phyloP scores from a whole-genome alignment of 2,888 invertebrate species.

The Keiferia lycopersicella region DNA sequence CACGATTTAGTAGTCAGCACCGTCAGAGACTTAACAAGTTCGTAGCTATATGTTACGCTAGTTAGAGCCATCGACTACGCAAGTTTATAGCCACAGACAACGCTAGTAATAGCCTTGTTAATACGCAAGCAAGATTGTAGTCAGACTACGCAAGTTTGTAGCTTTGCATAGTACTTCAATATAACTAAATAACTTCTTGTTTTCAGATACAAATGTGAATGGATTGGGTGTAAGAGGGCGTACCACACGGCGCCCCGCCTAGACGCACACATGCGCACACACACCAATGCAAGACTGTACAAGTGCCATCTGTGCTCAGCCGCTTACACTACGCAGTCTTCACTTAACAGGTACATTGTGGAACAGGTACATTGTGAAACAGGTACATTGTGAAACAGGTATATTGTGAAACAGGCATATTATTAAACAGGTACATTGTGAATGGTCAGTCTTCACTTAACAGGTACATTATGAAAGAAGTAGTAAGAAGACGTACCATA shows the following conservation, averaged over 20 bases:
- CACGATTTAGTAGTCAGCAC: no score
- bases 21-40: not conserved
- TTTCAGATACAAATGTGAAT: slow-evolving; percentile 36
- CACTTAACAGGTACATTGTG: slow-evolving; percentile 35
- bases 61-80: not conserved
- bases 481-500: slow-evolving; percentile 38
- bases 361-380: not conserved
- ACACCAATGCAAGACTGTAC: slow-evolving; percentile 36
- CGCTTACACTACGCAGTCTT: slow-evolving; percentile 37
- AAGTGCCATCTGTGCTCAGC: slow-evolving; percentile 36
- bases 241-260: slow-evolving; percentile 37
- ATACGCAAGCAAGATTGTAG: no score
- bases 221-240: slow-evolving; percentile 37
- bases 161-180: not conserved
- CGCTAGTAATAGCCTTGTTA: no score
- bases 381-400: not conserved
- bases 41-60: not conserved
- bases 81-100: not conserved
- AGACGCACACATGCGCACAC: slow-evolving; percentile 37
- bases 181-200: not conserved
- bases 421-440: no score
- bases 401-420: not conserved
- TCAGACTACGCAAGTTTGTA: not conserved
- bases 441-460: no score
- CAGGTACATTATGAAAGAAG: no score